A percentile compares a stretch with the other conserved stretches of the same genome.
phyloP scores from a whole-genome alignment of 1,140 invertebrate species.

The Nephotettix cincticeps region DNA sequence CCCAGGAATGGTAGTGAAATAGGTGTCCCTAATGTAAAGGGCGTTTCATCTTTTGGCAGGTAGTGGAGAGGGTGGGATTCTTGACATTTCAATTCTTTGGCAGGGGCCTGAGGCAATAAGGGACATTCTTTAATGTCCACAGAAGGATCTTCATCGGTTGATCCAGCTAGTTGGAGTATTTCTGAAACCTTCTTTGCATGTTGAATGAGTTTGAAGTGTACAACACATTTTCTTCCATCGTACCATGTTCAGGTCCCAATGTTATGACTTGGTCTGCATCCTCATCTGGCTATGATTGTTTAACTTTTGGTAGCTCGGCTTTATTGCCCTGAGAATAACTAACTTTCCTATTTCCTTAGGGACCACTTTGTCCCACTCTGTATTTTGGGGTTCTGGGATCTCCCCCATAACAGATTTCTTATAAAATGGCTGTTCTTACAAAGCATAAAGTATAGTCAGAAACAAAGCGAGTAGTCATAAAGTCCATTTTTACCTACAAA shows the following conservation, averaged over 20 bases:
- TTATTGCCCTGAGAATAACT: slow-evolving; percentile 24
- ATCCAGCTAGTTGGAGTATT: not conserved
- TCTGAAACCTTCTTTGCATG: slow-evolving; percentile 12
- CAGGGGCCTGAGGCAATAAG: not conserved
- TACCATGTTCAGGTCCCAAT: slow-evolving; percentile 1
- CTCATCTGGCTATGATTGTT: slow-evolving; percentile 20
- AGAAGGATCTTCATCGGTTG: not conserved
- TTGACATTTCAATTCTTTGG: not conserved
- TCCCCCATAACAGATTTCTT: too few species aligned
- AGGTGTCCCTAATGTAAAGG: slow-evolving; percentile 5
- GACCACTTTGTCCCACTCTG: slow-evolving; percentile 26
- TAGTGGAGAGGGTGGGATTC: not conserved
- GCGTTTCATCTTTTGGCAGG: not conserved
- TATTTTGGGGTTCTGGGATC: slow-evolving; percentile 10
- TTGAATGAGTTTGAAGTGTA: slow-evolving; percentile 25
- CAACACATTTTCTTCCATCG: slow-evolving; percentile 20
- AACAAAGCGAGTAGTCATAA: too few species aligned
- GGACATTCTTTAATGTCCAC: slow-evolving; percentile 7
- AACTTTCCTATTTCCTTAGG: slow-evolving; percentile 26
- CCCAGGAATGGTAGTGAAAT: not conserved
- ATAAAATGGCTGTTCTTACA: too few species aligned
- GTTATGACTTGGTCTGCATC: not conserved
- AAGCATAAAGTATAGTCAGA: too few species aligned
- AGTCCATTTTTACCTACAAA: too few species aligned
- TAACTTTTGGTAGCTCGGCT: slow-evolving; percentile 20